A percentile compares a stretch with the other conserved stretches of the same genome.
These are phyloP conservation scores for Schrankia costaestrigalis DNA, from an alignment of 2,888 invertebrate species.

Conservation along the genomic window DNA sequence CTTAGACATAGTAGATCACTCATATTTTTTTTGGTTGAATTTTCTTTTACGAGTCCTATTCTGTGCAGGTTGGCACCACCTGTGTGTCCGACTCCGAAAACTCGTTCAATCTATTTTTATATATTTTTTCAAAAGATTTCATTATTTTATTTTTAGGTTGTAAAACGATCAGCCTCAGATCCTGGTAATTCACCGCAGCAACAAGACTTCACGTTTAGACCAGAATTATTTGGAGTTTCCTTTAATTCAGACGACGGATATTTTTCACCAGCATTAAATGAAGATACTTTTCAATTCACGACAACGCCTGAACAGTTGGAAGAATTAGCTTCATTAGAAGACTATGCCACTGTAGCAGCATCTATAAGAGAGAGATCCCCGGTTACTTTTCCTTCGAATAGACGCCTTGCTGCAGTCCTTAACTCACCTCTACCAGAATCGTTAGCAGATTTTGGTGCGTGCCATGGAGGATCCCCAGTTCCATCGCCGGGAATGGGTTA, in stretches of 20 bases:
- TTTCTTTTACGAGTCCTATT: too few relatives aligned
- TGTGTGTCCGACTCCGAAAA: too few relatives aligned
- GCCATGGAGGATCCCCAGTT: slow-evolving; percentile 82
- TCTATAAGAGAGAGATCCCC: slow-evolving; percentile 80
- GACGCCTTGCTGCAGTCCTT: slow-evolving; percentile 87
- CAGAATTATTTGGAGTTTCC: slow-evolving; percentile 83
- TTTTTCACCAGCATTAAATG: slow-evolving; percentile 84
- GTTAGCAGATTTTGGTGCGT: slow-evolving; percentile 90
- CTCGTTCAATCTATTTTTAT: not conserved
- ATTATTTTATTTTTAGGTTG: slow-evolving; percentile 61
- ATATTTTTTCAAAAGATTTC: slow-evolving; percentile 1
- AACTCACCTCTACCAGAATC: slow-evolving; percentile 90
- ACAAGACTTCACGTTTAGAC: slow-evolving; percentile 81
- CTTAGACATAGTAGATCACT: too few relatives aligned
- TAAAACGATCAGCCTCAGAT: slow-evolving; percentile 87
- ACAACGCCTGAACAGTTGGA: slow-evolving; percentile 83
- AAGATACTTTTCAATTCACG: slow-evolving; percentile 87
- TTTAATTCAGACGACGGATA: slow-evolving; percentile 84
- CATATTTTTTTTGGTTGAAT: too few relatives aligned
- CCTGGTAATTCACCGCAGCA: slow-evolving; percentile 83
- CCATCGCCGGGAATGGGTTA: slow-evolving; percentile 78
- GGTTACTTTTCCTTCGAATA: slow-evolving; percentile 83
- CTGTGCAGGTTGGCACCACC: too few relatives aligned
- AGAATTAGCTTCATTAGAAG: slow-evolving; percentile 82
- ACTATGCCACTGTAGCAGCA: slow-evolving; percentile 81